phyloP scores from a whole-genome alignment of 2,888 invertebrate species.

The Drosophila neonasuta region DNA sequence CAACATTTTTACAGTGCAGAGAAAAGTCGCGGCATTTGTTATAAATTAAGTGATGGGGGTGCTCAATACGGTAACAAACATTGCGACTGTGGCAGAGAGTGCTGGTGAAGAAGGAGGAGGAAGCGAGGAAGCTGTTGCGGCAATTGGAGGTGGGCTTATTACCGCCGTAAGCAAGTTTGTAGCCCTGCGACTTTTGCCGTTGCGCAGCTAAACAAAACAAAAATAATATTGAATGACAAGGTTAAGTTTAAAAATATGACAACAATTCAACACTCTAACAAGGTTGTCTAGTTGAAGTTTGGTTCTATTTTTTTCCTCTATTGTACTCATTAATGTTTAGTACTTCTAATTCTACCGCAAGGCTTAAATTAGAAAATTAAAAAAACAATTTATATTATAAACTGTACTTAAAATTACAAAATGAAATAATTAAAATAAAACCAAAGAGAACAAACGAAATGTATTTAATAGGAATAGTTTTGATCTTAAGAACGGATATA shows the following conservation, averaged over 20 bases:
- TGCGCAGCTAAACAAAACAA: slow-evolving; percentile 42
- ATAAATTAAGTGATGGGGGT: slow-evolving; percentile 77
- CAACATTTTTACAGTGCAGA: slow-evolving; percentile 54
- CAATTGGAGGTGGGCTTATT: slow-evolving; percentile 53
- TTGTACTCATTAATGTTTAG: too few relatives aligned
- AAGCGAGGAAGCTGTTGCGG: neutral
- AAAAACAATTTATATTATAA: too few relatives aligned
- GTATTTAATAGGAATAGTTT: too few relatives aligned
- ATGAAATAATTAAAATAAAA: too few relatives aligned
- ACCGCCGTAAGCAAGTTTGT: slow-evolving; percentile 43
- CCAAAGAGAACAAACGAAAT: too few relatives aligned
- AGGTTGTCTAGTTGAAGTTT: neutral
- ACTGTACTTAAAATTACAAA: too few relatives aligned
- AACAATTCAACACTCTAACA: slow-evolving; percentile 17
- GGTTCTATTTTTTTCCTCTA: too few relatives aligned
- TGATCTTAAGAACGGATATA: too few relatives aligned
- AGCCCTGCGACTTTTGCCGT: slow-evolving; percentile 52
- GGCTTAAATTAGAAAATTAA: too few relatives aligned
- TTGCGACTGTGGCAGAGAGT: slow-evolving; percentile 2
- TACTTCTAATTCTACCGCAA: too few relatives aligned
- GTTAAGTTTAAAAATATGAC: neutral
- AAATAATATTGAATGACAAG: slow-evolving; percentile 42
- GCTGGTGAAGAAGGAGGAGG: neutral
- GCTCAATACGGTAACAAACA: slow-evolving; percentile 43
- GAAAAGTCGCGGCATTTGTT: slow-evolving; percentile 64